These are phyloP conservation scores for Cuniculus paca DNA, from an alignment of 2,797 vertebrate genomes.

Conservation along the genomic window DNA sequence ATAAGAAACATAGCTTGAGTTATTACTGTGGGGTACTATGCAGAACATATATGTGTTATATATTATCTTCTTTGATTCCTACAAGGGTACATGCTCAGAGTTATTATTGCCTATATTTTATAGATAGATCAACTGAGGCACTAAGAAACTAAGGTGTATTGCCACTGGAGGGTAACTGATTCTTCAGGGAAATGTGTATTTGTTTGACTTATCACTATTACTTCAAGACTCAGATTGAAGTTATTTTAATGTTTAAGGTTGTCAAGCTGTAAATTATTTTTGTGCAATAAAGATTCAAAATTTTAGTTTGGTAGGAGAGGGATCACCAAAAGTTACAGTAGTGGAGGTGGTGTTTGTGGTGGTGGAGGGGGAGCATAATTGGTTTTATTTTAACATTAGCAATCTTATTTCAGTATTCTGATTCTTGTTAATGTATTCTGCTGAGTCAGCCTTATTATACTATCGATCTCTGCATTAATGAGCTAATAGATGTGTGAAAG, in stretches of 20 bases:
- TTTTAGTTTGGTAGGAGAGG: background rate
- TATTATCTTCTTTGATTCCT: background rate
- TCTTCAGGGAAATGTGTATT: background rate
- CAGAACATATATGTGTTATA: background rate
- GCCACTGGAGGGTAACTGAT: background rate
- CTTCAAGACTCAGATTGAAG: background rate
- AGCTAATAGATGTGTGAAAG: conserved; percentile 18
- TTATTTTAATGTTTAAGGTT: conserved; percentile 23
- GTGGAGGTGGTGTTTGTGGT: background rate
- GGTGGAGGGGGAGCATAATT: background rate
- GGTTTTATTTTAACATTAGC: background rate
- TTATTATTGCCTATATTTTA: background rate
- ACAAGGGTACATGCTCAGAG: background rate
- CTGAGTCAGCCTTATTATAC: background rate
- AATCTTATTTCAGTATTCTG: background rate
- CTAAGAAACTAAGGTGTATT: background rate
- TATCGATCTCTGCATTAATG: background rate
- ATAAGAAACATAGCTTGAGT: background rate
- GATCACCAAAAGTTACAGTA: background rate
- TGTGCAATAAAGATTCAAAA: background rate
- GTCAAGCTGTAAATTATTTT: conserved; percentile 7
- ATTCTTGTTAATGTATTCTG: background rate
- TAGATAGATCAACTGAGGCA: background rate
- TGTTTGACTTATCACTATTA: background rate
- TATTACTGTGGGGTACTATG: background rate